Base-by-base conservation (phyloP, 2,888 invertebrate species). In the Pollenia angustigena region DNA sequence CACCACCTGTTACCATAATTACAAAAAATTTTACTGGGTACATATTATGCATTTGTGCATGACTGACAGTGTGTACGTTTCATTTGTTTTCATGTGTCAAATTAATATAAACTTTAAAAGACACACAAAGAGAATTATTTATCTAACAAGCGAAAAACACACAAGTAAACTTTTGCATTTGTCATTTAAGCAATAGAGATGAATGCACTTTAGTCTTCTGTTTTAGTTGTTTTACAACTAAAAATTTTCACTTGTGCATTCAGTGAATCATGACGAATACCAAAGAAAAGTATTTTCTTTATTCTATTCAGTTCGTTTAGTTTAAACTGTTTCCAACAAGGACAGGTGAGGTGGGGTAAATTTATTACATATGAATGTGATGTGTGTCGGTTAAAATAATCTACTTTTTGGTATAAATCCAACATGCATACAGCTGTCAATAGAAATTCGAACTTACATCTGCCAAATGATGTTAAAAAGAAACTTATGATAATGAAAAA, bases 41-140 rank as follows among this genome's bases (percentile, higher is more conserved):
- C 0, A 32, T 32, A 32, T 32, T 32, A 32, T 66, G 16, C 46
- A 56, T 68, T 66, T 44, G n/a, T 58, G 50, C 42, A 60, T 58
- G 58, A 50, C 23, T 60, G 60, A 69, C 40, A 54, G 14, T 69
- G 46, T 52, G 10, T 14, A 69, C 69, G 66, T 42, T 62, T 50
- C 62, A 46, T 71, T 48, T 68, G 54, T 78, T 44, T 11, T 48
- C 66, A 74, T 81, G 72, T 84, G 78, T 66, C 64, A 78, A 83
- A 78, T 83, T 83, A 72, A 78, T 50, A 79, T 68, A 71, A 54
- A 60, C 66, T 18, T 66, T 44, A 9, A 12, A 42, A 50, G 18
- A 44, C 11, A 60, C 23, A 68, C 23, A 56, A 44, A 60, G 10
- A 32, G 14, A 69, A n/a, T 18, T 69, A 69, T 66, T 64, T 71